These are phyloP conservation scores for Lasiurus borealis DNA, from an alignment of 2,113 vertebrate species.

Conservation along the genomic window DNA sequence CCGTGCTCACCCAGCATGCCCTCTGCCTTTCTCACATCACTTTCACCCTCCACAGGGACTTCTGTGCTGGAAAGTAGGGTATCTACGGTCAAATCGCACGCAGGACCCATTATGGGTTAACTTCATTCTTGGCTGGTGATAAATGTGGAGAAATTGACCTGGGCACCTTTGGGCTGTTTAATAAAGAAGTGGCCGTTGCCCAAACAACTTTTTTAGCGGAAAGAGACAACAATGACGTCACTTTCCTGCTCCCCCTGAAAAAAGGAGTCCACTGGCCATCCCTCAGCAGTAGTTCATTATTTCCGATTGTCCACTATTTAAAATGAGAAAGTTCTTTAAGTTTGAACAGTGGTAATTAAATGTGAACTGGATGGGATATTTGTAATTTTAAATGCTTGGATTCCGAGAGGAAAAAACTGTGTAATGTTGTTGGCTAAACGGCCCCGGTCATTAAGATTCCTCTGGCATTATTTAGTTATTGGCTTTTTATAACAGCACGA, in stretches of 20 bases:
- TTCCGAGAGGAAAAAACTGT: constrained; percentile 77
- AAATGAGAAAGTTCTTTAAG: constrained; percentile 71
- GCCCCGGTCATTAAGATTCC: constrained; percentile 72
- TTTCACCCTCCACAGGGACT: background rate
- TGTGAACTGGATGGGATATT: constrained; percentile 82
- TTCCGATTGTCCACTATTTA: constrained; percentile 68
- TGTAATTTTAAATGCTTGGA: constrained; percentile 78
- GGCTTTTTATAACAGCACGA: constrained; percentile 72
- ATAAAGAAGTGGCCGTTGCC: constrained; percentile 14
- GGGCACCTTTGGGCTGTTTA: constrained; percentile 34
- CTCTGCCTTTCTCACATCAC: background rate
- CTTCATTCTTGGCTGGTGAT: background rate
- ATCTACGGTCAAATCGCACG: background rate
- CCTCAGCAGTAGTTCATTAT: constrained; percentile 40
- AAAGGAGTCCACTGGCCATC: constrained; percentile 20
- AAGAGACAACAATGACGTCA: background rate
- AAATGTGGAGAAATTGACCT: constrained; percentile 37
- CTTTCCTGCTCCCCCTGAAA: background rate
- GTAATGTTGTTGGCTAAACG: constrained; percentile 70
- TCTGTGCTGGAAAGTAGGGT: background rate
- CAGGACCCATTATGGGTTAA: background rate
- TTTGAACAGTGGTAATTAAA: constrained; percentile 81
- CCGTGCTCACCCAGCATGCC: background rate
- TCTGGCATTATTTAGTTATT: constrained; percentile 51
- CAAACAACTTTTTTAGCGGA: constrained; percentile 7